Percentiles rank a stretch among this genome's conserved stretches.
phyloP scores from a whole-genome alignment of 2,888 invertebrate genomes.

The Apoderus coryli region DNA sequence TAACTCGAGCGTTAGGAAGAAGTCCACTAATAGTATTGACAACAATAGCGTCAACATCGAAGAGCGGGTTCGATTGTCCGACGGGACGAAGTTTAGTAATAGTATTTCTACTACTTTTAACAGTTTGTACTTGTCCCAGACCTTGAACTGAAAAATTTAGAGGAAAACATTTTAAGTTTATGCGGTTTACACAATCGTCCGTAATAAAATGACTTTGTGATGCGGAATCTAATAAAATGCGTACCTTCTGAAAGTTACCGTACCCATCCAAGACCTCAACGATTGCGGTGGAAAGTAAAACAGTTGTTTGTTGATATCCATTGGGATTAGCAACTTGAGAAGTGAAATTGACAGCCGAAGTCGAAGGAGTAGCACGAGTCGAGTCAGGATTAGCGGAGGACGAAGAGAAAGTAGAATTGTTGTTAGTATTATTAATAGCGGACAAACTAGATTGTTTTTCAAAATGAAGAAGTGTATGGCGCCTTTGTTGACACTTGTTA shows the following conservation, averaged over 20 bases:
- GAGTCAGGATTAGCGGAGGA: too few relatives aligned
- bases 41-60: background rate
- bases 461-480: too few relatives aligned
- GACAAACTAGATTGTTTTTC: too few relatives aligned
- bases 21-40: background rate
- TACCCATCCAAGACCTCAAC: slow-evolving; percentile 1
- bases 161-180: background rate
- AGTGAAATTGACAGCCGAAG: too few relatives aligned
- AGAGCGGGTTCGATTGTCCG: background rate
- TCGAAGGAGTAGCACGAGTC: too few relatives aligned
- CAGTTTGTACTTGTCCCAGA: background rate
- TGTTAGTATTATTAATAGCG: too few relatives aligned
- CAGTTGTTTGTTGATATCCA: too few relatives aligned
- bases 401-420: too few relatives aligned
- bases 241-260: background rate
- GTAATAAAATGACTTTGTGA: background rate
- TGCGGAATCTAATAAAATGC: background rate
- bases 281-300: too few relatives aligned
- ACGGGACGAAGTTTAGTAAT: background rate
- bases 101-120: background rate
- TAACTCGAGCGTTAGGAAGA: background rate
- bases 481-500: too few relatives aligned
- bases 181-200: slow-evolving; percentile 2
- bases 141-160: background rate
- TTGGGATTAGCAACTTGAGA: too few relatives aligned